Evolutionary conservation across 2,888 invertebrate species (phyloP).

Genomic region (Ptychoptera albimana): DNA sequence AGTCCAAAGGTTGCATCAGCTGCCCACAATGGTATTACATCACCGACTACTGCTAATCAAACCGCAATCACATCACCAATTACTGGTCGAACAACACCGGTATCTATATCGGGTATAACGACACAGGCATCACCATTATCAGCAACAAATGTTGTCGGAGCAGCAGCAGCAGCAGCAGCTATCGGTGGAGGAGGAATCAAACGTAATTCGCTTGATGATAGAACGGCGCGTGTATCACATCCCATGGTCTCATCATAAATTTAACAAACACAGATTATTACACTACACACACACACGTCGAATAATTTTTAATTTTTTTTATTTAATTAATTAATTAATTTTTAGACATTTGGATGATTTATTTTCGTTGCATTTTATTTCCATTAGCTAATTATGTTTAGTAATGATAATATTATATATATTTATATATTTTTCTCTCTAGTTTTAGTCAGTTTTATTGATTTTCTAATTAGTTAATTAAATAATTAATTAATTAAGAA

Average conservation of each 20-base stretch:
- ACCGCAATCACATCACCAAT: conserved; percentile 19
- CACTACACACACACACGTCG: no score
- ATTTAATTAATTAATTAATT: background rate
- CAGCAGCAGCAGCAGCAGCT: no score
- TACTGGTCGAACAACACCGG: conserved; percentile 11
- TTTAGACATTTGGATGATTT: no score
- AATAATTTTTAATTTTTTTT: background rate
- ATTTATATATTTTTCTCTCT: no score
- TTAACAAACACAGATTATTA: no score
- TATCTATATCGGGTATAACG: background rate
- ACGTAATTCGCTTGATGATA: background rate
- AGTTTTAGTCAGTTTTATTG: no score
- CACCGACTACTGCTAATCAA: conserved; percentile 17
- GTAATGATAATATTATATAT: no score
- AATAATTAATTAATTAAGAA: no score
- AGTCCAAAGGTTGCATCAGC: conserved; percentile 3
- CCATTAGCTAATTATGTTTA: no score
- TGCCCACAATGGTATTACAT: background rate
- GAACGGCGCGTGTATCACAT: background rate
- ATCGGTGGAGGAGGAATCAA: no score
- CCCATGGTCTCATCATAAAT: conserved; percentile 8
- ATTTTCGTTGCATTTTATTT: no score
- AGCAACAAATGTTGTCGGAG: conserved; percentile 2
- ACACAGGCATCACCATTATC: conserved; percentile 2
- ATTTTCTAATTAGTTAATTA: no score